These are phyloP conservation scores for Caenorhabditis japonica DNA, from an alignment of 2,888 invertebrate species.

Conservation along the genomic window DNA sequence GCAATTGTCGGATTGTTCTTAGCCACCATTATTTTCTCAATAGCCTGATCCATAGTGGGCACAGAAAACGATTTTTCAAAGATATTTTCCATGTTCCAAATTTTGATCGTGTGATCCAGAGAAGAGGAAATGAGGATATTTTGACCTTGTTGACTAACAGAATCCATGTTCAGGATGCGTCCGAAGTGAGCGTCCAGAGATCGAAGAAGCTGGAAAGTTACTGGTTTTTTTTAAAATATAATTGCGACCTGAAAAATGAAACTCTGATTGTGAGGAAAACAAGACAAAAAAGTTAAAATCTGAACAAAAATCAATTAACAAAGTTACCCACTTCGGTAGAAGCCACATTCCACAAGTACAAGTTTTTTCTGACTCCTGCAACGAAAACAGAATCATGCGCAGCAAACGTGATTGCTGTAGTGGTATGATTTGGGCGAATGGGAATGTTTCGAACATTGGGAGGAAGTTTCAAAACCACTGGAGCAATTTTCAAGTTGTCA, in stretches of 20 bases:
- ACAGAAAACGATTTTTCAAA: conserved; percentile 97
- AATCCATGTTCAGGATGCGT: conserved; percentile 90
- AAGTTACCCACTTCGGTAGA: conserved; percentile 79
- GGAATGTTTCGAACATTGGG: conserved; percentile 72
- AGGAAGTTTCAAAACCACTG: conserved; percentile 62
- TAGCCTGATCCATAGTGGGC: conserved; percentile 92
- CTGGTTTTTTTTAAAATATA: too few relatives aligned
- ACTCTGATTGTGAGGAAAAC: too few relatives aligned
- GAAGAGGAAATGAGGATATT: conserved; percentile 89
- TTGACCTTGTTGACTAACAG: conserved; percentile 86
- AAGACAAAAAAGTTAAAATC: too few relatives aligned
- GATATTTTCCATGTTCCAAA: conserved; percentile 98
- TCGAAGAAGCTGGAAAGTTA: conserved; percentile 85
- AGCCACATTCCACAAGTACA: conserved; percentile 91
- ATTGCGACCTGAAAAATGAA: too few relatives aligned
- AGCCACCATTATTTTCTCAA: conserved; percentile 85
- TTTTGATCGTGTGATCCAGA: conserved; percentile 94
- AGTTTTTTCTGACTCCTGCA: conserved; percentile 92
- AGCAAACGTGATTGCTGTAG: conserved; percentile 89
- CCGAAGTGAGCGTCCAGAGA: conserved; percentile 96
- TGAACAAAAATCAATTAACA: neutral
- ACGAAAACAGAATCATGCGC: conserved; percentile 91
- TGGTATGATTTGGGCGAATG: conserved; percentile 87
- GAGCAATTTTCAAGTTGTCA: conserved; percentile 39
- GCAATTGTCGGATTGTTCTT: conserved; percentile 85